Base-by-base conservation (phyloP, 53 echinoderm and acorn worm genomes). In the Zoroaster sp. region DNA sequence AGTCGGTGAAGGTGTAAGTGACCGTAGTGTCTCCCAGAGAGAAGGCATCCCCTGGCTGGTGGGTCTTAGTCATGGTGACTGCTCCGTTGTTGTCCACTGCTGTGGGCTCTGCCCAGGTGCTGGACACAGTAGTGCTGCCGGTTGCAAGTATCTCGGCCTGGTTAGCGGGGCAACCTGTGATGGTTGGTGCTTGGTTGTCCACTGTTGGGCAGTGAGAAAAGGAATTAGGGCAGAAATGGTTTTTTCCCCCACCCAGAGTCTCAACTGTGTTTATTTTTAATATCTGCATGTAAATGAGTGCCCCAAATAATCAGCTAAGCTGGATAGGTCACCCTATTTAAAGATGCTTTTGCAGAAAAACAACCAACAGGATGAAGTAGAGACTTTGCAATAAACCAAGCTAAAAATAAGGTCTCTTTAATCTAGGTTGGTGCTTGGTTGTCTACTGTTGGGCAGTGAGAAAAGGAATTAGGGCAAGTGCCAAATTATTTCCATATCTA, bases 151-250 rank as follows among this genome's bases (percentile, higher is more conserved):
- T 77, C 55, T 21, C 11, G 15, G 79, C 63, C 2, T 73, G 32
- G 55, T 79, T 52, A 23, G 45, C 13, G 2, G 96, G 96, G 42
- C 96, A 96, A 74, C 66, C 69, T 36, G 36, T 79, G 77, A 95
- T 70, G 8, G 85, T 35, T 8, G 95, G 95, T 4, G 73, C 83
- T 10, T 44, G 37, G 66, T 45, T 89, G 71, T 78, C 89, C 79
- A 70, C 67, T 68, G 53, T 47, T 33, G 3, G 4, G 13, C 13
- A 47, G 32, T 5, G 18, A 78, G 10, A 36, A 46, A 46, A 45
- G 1, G 10, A 25, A 8, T 28, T 9, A n/a, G n/a, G n/a, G n/a
- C n/a, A n/a, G n/a, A n/a, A n/a, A n/a, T n/a, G n/a, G n/a, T n/a
- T n/a, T n/a, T n/a, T n/a, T n/a, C n/a, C n/a, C n/a, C n/a, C n/a